These are phyloP conservation scores for Lymantria dispar DNA, from an alignment of 2,888 invertebrate species.

Conservation along the genomic window DNA sequence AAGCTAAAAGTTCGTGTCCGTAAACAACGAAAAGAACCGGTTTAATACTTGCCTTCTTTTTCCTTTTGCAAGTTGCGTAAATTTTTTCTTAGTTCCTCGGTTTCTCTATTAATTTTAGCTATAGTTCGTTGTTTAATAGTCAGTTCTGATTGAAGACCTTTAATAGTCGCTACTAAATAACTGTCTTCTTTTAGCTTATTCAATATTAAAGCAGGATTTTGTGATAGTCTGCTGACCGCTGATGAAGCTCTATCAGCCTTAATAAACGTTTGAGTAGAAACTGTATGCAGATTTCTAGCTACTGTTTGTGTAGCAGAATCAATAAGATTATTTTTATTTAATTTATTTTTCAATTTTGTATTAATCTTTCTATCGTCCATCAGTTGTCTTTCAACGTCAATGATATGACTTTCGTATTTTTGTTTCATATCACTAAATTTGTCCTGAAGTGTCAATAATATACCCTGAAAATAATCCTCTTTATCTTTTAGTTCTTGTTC, in stretches of 20 bases:
- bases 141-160: conserved; percentile 89
- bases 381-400: conserved; percentile 86
- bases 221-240: conserved; percentile 78
- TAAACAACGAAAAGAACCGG: conserved; percentile 8
- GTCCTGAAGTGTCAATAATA: conserved; percentile 87
- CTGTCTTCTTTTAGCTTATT: conserved; percentile 86
- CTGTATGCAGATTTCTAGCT: conserved; percentile 46
- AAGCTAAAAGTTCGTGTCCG: conserved; percentile 1
- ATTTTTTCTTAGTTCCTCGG: conserved; percentile 89
- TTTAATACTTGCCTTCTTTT: conserved; percentile 81
- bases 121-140: conserved; percentile 88
- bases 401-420: conserved; percentile 89
- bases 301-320: conserved; percentile 77
- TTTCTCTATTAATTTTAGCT: conserved; percentile 87
- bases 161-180: conserved; percentile 89
- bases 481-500: conserved; percentile 88
- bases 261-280: conserved; percentile 61
- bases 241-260: conserved; percentile 67
- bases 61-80: conserved; percentile 89
- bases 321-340: conserved; percentile 59
- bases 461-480: conserved; percentile 87
- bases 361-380: conserved; percentile 73
- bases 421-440: conserved; percentile 90
- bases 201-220: conserved; percentile 76
- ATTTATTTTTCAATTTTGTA: conserved; percentile 79